phyloP scores from a whole-genome alignment of 2,113 vertebrate species.

The Dermatemys mawii region DNA sequence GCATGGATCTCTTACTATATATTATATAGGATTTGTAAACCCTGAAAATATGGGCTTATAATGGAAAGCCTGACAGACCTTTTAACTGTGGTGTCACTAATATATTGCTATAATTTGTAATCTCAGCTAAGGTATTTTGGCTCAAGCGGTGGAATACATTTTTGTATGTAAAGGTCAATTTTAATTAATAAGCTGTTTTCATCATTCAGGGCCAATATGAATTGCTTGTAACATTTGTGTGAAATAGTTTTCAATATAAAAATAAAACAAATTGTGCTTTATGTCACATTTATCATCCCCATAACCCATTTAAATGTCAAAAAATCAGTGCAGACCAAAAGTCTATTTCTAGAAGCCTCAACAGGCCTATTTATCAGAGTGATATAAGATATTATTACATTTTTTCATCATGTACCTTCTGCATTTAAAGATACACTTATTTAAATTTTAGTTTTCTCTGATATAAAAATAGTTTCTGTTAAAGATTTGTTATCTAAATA shows the following conservation, averaged over 20 bases:
- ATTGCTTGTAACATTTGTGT: slow-evolving; percentile 70
- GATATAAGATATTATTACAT: slow-evolving; percentile 73
- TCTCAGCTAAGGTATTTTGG: slow-evolving; percentile 63
- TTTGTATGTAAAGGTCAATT: slow-evolving; percentile 68
- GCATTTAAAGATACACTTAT: slow-evolving; percentile 15
- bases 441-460: slow-evolving; percentile 27
- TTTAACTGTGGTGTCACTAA: slow-evolving; percentile 59
- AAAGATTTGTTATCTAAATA: slow-evolving; percentile 47
- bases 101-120: slow-evolving; percentile 64
- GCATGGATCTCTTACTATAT: slow-evolving; percentile 43
- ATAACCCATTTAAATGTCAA: slow-evolving; percentile 74
- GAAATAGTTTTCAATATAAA: slow-evolving; percentile 73
- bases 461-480: slow-evolving; percentile 37
- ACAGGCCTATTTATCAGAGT: slow-evolving; percentile 69
- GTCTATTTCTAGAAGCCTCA: slow-evolving; percentile 65
- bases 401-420: slow-evolving; percentile 60
- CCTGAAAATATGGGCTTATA: slow-evolving; percentile 49
- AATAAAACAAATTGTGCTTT: slow-evolving; percentile 75
- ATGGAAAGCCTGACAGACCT: slow-evolving; percentile 49
- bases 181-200: slow-evolving; percentile 74
- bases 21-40: slow-evolving; percentile 51
- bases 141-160: slow-evolving; percentile 62
- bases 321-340: slow-evolving; percentile 59
- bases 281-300: slow-evolving; percentile 64
- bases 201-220: slow-evolving; percentile 62